Percentiles rank a stretch among this genome's conserved stretches.
Conservation (phyloP, 2,113 vertebrate genomes). For the Xenus cinereus region DNA sequence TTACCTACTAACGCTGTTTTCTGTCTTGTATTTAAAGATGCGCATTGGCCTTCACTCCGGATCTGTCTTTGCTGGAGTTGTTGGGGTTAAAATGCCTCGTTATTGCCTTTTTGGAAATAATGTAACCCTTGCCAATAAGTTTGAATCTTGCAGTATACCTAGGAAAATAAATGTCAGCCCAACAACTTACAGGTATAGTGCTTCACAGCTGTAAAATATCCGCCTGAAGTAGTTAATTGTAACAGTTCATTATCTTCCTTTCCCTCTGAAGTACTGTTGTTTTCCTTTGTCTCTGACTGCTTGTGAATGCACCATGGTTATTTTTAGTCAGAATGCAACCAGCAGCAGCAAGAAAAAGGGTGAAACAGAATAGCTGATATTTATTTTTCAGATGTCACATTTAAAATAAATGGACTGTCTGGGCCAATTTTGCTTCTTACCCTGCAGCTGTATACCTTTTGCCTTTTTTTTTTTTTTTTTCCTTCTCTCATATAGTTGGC, state of each 20-base stretch:
- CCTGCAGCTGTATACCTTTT: neutral
- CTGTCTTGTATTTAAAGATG: slow-evolving; percentile 81
- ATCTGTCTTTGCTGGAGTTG: slow-evolving; percentile 94
- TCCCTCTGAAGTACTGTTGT: neutral
- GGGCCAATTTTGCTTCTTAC: neutral
- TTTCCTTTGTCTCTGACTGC: neutral
- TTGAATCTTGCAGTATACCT: slow-evolving; percentile 93
- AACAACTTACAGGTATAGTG: slow-evolving; percentile 89
- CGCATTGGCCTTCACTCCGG: slow-evolving; percentile 96
- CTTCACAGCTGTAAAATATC: neutral
- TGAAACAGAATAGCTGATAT: neutral
- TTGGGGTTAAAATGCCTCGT: slow-evolving; percentile 98
- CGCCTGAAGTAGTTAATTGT: neutral
- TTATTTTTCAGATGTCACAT: neutral
- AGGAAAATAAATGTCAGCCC: slow-evolving; percentile 95
- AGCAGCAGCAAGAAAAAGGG: neutral
- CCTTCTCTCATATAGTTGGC: neutral
- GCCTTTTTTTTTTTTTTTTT: neutral
- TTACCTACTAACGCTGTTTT: neutral
- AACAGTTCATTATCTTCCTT: neutral
- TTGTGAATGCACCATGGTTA: neutral
- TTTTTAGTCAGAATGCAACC: neutral
- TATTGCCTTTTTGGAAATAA: slow-evolving; percentile 99
- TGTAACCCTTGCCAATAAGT: slow-evolving; percentile 97
- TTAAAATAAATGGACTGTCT: neutral